phyloP scores from a whole-genome alignment of 1,140 invertebrate species.

The Caerostris darwini region DNA sequence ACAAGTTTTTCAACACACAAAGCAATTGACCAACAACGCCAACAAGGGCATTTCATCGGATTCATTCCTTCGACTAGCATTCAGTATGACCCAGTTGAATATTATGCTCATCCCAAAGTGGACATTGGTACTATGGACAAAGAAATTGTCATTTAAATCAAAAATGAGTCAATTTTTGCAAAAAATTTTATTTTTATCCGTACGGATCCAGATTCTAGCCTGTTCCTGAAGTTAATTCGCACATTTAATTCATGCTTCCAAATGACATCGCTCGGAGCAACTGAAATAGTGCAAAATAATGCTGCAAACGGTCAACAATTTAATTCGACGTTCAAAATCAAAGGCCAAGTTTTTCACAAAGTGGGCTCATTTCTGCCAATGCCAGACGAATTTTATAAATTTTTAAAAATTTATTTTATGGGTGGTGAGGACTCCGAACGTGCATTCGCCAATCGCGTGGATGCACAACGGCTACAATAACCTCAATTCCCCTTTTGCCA shows the following conservation, averaged over 20 bases:
- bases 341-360: constrained; percentile 83
- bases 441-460: background rate
- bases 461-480: background rate
- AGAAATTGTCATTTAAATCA: background rate
- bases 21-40: too few species aligned
- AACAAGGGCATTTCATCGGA: too few species aligned
- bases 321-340: constrained; percentile 82
- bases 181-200: background rate
- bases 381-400: constrained; percentile 80
- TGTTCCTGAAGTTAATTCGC: background rate
- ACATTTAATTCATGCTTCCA: constrained; percentile 54
- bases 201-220: background rate
- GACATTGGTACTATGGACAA: background rate
- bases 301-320: constrained; percentile 77
- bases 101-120: too few species aligned
- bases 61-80: too few species aligned
- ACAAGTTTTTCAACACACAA: too few species aligned
- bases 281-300: background rate
- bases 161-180: background rate
- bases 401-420: constrained; percentile 82
- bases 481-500: background rate
- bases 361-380: constrained; percentile 81
- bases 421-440: constrained; percentile 46
- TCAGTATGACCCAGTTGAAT: too few species aligned
- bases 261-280: constrained; percentile 45